Evolutionary conservation across 2,113 vertebrate genomes (phyloP), one percentile per base, ranked within the genome.

Genomic region (Saccopteryx bilineata): DNA sequence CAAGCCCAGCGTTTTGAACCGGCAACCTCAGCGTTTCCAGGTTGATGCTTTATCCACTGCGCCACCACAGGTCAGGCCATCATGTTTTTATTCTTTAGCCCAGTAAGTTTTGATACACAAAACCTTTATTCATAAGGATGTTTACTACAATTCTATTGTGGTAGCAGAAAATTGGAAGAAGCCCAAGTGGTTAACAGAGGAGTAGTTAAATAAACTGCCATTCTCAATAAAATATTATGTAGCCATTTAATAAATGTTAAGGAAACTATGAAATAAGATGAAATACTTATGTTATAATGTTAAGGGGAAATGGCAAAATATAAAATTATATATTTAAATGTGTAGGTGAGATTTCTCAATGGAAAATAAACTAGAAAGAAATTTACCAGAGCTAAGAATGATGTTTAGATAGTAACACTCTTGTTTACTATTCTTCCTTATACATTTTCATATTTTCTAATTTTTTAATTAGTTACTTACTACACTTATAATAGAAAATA

Each of bases 291-390:
- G 2, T 13, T 68, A 80, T 12, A 90, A 74, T 46, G 2, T 39
- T 75, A 71, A 96, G 72, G 39, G 15, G 83, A 91, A 91, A 66
- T n/a, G 60, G 54, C 58, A 80, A 94, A 65, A 91, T 71, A 66
- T 80, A 96, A 75, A 97, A 94, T 79, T 84, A 75, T 33, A 84
- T 39, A 28, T 52, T 88, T 78, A 76, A 74, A 93, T 31, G 17
- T n/a, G 23, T 66, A 63, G 8, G 54, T 68, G 79, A 87, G 56
- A 48, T 71, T 71, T 80, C 65, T 88, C 71, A 65, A 15, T 31
- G 21, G 54, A 96, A 91, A 93, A 56, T 76, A 69, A 88, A 85
- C 74, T 9, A 72, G 33, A 63, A 65, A 68, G 31, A 58, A 91
- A 86, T 58, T 75, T 63, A 75, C 19, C 71, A 65, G 21, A 17